Base-by-base conservation (phyloP, 2,888 invertebrate species). In the Metopia argyrocephala region DNA sequence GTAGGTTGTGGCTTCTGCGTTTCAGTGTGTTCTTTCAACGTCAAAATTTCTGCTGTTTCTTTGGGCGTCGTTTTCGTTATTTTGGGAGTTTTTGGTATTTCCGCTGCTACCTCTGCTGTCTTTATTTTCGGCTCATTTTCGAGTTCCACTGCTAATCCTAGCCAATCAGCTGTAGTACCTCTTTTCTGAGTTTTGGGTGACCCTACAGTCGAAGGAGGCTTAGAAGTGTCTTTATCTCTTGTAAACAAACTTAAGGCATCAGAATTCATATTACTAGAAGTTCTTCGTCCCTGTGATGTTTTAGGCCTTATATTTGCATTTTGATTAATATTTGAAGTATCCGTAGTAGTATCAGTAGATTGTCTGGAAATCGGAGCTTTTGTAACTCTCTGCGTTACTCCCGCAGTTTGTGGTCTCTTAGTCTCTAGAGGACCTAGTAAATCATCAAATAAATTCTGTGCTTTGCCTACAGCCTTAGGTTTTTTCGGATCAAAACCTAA, bases 401-500 rank as follows among this genome's bases (percentile, higher is more conserved):
- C 65, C 0, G 85, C 80, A 0, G 88, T 86, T 1, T 86, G 66
- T 0, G 86, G 86, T 3, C 87, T 80, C 68, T 87, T 89, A 3
- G 79, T 75, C 9, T 89, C 90, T 12, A 82, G 74, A 1, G 75
- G 65, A 1, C 56, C 68, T 23, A 82, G 46, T 15, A 84, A 38
- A 59, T 91, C 91, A 79, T 90, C 91, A 2, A 91, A 86, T n/a
- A 91, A 85, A 81, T 86, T 90, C 12, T 86, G 78, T 75, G 89
- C 88, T 1, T 80, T 80, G 5, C 85, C 69, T 5, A 28, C 38
- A 1, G 83, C 86, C 78, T 90, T 91, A 0, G 90, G 90, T 18
- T 88, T 88, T 74, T 87, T 91, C 0, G 91, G 91, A 85, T 91
- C 91, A 59, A 91, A 91, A 0, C 91, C 91, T 52, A 91, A 81